Conservation (phyloP, 2,888 invertebrate genomes). For the Frankliniella intonsa region DNA sequence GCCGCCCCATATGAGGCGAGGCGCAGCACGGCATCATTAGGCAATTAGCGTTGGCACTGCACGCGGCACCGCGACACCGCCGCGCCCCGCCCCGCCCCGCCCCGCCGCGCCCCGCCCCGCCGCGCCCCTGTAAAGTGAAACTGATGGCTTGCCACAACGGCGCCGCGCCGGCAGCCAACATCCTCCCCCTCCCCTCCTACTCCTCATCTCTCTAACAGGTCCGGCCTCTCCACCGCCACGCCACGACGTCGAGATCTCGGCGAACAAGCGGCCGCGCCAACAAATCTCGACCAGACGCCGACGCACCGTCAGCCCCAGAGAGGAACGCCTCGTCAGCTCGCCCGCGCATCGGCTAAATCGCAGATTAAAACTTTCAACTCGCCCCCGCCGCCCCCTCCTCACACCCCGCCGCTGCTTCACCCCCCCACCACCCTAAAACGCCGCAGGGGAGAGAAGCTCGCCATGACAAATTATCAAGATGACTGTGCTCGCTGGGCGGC, state of each 20-base stretch:
- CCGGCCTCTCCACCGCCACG: neutral
- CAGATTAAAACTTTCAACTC: neutral
- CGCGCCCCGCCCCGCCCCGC: neutral
- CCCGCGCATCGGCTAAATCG: neutral
- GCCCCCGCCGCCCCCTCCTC: neutral
- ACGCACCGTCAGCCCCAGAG: neutral
- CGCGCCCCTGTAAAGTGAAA: conserved; percentile 17
- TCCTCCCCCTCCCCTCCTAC: neutral
- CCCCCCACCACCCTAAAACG: no score
- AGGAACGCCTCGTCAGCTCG: neutral
- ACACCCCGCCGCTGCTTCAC: no score
- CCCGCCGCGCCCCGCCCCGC: neutral
- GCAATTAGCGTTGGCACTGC: conserved; percentile 11
- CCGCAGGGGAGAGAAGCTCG: neutral
- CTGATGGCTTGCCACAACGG: conserved; percentile 5
- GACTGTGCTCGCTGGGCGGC: neutral
- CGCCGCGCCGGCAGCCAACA: neutral
- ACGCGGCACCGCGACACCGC: neutral
- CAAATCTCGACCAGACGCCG: neutral
- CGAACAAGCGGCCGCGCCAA: no score
- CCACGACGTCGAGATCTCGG: no score
- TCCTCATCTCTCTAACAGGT: neutral
- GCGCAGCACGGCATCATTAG: conserved; percentile 3
- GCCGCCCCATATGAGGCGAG: neutral
- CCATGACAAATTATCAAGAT: conserved; percentile 12